Percentiles rank a stretch among this genome's conserved stretches.
Evolutionary conservation across 1,140 invertebrate genomes (phyloP).

Genomic region (Parapsyche elsis): DNA sequence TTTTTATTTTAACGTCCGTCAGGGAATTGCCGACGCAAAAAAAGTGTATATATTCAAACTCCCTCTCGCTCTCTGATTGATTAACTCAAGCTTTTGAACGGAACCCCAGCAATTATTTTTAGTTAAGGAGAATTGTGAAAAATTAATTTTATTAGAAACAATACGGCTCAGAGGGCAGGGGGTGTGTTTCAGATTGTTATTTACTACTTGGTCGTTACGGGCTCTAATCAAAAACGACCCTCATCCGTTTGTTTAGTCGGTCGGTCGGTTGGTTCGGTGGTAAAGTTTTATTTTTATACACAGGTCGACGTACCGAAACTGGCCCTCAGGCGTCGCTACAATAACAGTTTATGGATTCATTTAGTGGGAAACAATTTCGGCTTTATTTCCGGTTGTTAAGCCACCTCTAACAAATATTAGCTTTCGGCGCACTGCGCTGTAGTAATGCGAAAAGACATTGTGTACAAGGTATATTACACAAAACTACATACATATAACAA

Average conservation of each 20-base stretch:
- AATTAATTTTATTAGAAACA: constrained; percentile 28
- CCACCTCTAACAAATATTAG: constrained; percentile 50
- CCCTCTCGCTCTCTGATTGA: constrained; percentile 34
- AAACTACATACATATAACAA: not conserved
- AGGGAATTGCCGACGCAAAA: not conserved
- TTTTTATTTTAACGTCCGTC: constrained; percentile 40
- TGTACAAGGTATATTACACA: not conserved
- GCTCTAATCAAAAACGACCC: constrained; percentile 50
- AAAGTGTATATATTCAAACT: not conserved
- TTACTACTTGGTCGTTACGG: constrained; percentile 34
- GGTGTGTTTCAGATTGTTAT: constrained; percentile 31
- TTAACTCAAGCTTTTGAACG: constrained; percentile 32
- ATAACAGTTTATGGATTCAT: constrained; percentile 57
- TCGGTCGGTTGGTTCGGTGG: not conserved
- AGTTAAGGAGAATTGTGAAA: constrained; percentile 24
- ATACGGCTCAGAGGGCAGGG: not conserved
- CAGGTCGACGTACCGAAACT: constrained; percentile 30
- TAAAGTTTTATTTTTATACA: constrained; percentile 49
- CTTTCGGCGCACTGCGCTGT: not conserved
- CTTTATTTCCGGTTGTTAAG: constrained; percentile 52
- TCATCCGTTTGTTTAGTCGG: constrained; percentile 19
- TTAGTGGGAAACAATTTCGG: constrained; percentile 55
- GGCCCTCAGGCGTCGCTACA: constrained; percentile 40
- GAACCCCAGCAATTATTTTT: not conserved
- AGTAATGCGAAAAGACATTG: constrained; percentile 30